A percentile compares a stretch with the other conserved stretches of the same genome.
These are phyloP conservation scores for Tiliacea citrago DNA, from an alignment of 2,888 invertebrate genomes.

Conservation along the genomic window DNA sequence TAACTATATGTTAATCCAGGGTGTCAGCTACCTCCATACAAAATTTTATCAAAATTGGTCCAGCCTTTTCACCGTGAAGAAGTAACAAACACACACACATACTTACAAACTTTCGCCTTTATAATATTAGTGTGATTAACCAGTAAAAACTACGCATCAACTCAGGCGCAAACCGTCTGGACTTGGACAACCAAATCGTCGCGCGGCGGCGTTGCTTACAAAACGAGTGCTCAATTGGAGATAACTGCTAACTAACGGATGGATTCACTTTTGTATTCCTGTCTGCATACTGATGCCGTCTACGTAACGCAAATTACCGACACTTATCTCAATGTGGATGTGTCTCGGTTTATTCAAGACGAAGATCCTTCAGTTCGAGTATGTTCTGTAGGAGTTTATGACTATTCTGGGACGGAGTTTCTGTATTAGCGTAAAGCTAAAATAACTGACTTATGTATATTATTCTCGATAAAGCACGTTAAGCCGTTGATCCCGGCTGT, in stretches of 20 bases:
- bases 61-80: no score
- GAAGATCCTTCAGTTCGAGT: background rate
- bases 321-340: conserved; percentile 21
- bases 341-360: conserved; percentile 1
- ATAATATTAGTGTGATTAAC: no score
- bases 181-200: conserved; percentile 11
- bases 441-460: no score
- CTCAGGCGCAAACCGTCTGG: conserved; percentile 13
- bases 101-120: no score
- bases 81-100: no score
- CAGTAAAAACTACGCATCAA: conserved; percentile 25
- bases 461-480: no score
- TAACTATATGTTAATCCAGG: no score
- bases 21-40: no score
- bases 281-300: conserved; percentile 26
- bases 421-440: background rate
- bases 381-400: background rate
- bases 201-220: conserved; percentile 35
- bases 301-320: conserved; percentile 40
- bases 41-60: no score
- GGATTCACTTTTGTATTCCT: conserved; percentile 60
- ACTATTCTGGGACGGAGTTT: background rate
- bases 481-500: no score
- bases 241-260: conserved; percentile 57
- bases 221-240: conserved; percentile 57